These are phyloP conservation scores for Thalpophila matura DNA, from an alignment of 2,888 invertebrate species.

Conservation along the genomic window DNA sequence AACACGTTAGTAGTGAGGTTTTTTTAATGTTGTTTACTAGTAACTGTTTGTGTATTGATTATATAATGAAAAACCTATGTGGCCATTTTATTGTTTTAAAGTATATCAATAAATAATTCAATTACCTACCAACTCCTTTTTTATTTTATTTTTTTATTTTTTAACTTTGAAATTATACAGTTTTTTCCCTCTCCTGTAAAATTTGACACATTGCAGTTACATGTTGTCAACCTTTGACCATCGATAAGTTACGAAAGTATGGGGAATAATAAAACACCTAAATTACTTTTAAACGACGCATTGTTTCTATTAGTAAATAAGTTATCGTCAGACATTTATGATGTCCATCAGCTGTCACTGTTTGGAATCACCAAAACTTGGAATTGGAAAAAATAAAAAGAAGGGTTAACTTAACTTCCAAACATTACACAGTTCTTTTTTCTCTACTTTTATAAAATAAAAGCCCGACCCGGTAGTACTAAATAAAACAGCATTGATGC, in stretches of 20 bases:
- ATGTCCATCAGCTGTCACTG: conserved; percentile 16
- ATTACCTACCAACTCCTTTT: too few species aligned
- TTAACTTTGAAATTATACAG: too few species aligned
- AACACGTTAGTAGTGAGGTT: too few species aligned
- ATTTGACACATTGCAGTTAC: too few species aligned
- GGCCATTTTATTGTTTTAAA: too few species aligned
- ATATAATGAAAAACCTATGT: too few species aligned
- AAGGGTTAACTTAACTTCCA: not conserved
- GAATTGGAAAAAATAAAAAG: conserved; percentile 13
- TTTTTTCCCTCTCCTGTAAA: too few species aligned
- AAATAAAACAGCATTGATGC: conserved; percentile 1
- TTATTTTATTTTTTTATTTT: too few species aligned
- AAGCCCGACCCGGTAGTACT: not conserved
- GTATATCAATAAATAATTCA: too few species aligned
- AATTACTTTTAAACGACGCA: not conserved
- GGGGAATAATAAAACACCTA: not conserved
- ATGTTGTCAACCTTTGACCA: not conserved
- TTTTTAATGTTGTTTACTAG: too few species aligned
- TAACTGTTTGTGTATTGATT: too few species aligned
- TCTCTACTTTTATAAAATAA: not conserved
- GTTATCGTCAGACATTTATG: not conserved
- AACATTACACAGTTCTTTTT: conserved; percentile 13
- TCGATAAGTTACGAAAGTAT: not conserved
- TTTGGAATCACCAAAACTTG: conserved; percentile 12
- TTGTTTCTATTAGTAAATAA: not conserved